Conservation (phyloP, 2,888 invertebrate species). For the Psylliodes chrysocephalus region DNA sequence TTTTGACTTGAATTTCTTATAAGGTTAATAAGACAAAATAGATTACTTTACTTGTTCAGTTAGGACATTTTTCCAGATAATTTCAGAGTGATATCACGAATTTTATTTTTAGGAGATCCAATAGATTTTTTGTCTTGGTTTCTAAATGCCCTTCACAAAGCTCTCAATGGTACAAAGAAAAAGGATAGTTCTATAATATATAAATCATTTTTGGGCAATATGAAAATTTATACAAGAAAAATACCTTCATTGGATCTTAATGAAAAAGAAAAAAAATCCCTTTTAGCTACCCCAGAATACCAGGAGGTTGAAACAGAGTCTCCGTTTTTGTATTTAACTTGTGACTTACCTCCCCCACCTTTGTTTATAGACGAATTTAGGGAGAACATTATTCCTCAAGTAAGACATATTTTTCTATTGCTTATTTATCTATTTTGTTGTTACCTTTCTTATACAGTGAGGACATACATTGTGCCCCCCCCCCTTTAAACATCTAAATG, state of each 20-base stretch:
- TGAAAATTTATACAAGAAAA: constrained; percentile 91
- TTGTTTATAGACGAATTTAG: constrained; percentile 96
- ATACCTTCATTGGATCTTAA: constrained; percentile 93
- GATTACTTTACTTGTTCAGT: too few relatives aligned
- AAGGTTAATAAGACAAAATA: too few relatives aligned
- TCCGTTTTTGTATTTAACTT: constrained; percentile 95
- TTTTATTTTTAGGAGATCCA: constrained; percentile 78
- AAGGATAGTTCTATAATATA: constrained; percentile 91
- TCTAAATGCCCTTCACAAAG: constrained; percentile 93
- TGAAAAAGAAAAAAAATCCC: constrained; percentile 84
- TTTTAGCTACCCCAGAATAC: constrained; percentile 86
- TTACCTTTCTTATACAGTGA: too few relatives aligned
- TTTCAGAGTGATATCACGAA: too few relatives aligned
- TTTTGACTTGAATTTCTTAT: too few relatives aligned
- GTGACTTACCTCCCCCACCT: constrained; percentile 97
- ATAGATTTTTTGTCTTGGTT: constrained; percentile 99
- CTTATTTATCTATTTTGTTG: background rate
- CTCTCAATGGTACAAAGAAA: constrained; percentile 92
- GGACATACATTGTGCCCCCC: too few relatives aligned
- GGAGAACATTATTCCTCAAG: constrained; percentile 99
- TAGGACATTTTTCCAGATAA: too few relatives aligned
- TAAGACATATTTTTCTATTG: constrained; percentile 54
- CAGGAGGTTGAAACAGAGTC: constrained; percentile 88
- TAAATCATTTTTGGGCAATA: constrained; percentile 91
- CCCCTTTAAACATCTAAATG: too few relatives aligned